Base-by-base conservation (phyloP, 2,888 invertebrate species). In the Phengaris alcon region DNA sequence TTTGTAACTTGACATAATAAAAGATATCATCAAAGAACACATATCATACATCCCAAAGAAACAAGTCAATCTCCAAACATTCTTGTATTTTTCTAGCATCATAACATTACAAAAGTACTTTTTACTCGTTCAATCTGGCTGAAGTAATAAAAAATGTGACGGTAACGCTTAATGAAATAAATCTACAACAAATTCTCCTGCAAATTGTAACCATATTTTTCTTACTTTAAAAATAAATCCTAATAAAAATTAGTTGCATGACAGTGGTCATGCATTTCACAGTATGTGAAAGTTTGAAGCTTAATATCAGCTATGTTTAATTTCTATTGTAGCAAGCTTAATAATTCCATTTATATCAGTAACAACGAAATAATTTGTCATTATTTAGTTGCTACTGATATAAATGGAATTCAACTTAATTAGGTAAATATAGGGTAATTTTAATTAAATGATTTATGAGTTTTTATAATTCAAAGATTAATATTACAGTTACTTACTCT, bases 11-110 rank as follows among this genome's bases (percentile, higher is more conserved):
- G 15, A 22, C 3, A 59, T 59, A 59, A 5, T 52, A 9, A 52
- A 52, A 12, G 8, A 52, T 52, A 12, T 9, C 64, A 64, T 12
- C 35, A 12, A 64, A 64, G 64, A 35, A 64, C 8, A 64, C 35
- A 64, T 13, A 64, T 64, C 64, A 64, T 64, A 64, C 64, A 64
- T 64, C 15, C 64, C 64, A 64, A 44, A 44, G 44, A 35, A 64
- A 64, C 12, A 64, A 64, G 12, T 64, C 35, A 12, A 64, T 64
- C 64, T 64, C 12, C 35, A 64, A 64, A 64, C 64, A 64, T 35
- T 64, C 35, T 44, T 12, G 64, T 22, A 22, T 59, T 22, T 59
- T 59, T 22, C 22, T 64, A 64, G 35, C 35, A 64, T 64, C 64
- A 59, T 59, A 59, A 59, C 59, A 64, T 35, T 64, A 35, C 35